phyloP scores from a whole-genome alignment of 2,797 vertebrate species.

The Hydrolagus colliei region DNA sequence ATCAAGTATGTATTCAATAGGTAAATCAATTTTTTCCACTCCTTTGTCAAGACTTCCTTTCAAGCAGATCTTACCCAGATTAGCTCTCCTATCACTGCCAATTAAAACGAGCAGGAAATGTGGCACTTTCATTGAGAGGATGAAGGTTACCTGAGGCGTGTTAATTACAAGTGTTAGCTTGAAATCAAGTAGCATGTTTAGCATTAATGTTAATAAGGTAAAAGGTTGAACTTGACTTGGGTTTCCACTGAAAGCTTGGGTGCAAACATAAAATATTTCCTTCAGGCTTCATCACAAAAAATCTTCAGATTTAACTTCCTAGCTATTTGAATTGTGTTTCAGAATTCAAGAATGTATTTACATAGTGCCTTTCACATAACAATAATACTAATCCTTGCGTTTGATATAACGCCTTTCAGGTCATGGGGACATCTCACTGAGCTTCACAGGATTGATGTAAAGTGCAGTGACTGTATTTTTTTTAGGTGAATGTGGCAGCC shows the following conservation, averaged over 20 bases:
- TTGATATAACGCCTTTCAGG: no score
- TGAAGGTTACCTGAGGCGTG: background rate
- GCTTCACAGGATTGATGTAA: no score
- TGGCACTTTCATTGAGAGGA: constrained; percentile 28
- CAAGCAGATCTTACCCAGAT: constrained; percentile 17
- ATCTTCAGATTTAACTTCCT: background rate
- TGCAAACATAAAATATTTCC: background rate
- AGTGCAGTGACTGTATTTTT: no score
- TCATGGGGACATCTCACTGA: no score
- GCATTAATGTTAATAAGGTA: constrained; percentile 19
- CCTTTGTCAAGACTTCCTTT: background rate
- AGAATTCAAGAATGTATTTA: no score
- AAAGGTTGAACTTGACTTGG: constrained; percentile 9
- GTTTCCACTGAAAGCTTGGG: background rate
- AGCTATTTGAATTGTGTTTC: no score
- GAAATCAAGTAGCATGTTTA: constrained; percentile 16
- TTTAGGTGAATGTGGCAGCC: no score
- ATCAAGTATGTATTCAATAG: background rate
- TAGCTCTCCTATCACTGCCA: background rate
- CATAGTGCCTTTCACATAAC: no score
- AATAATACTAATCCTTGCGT: no score
- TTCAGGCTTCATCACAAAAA: background rate
- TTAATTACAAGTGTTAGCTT: constrained; percentile 22
- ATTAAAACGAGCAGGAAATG: constrained; percentile 24
- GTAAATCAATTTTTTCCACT: background rate